Evolutionary conservation across 2,113 vertebrate genomes (phyloP), one percentile per base, ranked within the genome.

Genomic region (Oncorhynchus gorbuscha): DNA sequence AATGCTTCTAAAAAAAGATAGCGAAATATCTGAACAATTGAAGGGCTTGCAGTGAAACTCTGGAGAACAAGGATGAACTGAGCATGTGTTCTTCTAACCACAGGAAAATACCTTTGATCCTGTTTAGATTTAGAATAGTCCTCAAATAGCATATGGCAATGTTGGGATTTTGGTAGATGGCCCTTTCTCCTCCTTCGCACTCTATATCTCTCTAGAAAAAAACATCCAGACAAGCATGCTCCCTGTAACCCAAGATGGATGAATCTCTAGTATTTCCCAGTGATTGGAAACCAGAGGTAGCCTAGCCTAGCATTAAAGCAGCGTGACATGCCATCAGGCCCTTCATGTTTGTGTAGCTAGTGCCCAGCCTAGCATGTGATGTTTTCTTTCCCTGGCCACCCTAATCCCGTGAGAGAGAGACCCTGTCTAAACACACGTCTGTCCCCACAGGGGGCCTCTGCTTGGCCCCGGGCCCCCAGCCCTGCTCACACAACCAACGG

Each of bases 331-430:
- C 39, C 39, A 87, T 82, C 81, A 69, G 69, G 86, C 81, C 86
- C 90, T 89, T 91, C 82, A 74, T 92, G 90, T 90, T 90, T 86
- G 70, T 87, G 83, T 84, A 86, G 83, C 73, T 83, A 87, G 84
- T 71, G 74, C 75, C 77, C 84, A 79, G 84, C 73, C 77, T 76
- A 84, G 85, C 88, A 87, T 87, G 88, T 83, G 79, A 89, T 93
- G 92, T 92, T 92, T 91, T 91, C 83, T 92, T 90, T 92, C 81
- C 80, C 81, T 87, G 82, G 84, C 84, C 90, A 77, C 84, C 3
- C 59, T 92, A 92, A 93, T 92, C 89, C 89, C 83, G 74, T 76
- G 86, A 91, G 88, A 90, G 88, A 87, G 85, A 75, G 84, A 88
- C 83, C 76, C 85, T 89, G 86, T 89, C 86, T 73, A 92, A 92